A percentile compares a stretch with the other conserved stretches of the same genome.
Evolutionary conservation across 2,888 invertebrate genomes (phyloP).

Genomic region (Cryptocephalus primarius): DNA sequence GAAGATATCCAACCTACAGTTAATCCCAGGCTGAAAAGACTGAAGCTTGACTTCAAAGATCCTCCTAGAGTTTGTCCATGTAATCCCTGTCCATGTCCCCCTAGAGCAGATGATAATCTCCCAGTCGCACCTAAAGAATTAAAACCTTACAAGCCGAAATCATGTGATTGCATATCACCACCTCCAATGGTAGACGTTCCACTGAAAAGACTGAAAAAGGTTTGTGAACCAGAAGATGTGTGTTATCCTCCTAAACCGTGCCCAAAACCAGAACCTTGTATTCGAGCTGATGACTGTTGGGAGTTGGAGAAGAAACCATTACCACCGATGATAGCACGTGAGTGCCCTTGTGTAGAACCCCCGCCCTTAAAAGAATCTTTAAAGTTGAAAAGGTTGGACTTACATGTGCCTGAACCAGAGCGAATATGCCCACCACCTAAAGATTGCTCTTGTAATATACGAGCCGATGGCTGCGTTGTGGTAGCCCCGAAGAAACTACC

Average conservation of each 20-base stretch:
- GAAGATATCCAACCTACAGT: slow-evolving; percentile 9
- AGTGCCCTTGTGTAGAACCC: slow-evolving; percentile 6
- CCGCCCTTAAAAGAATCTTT: slow-evolving; percentile 3
- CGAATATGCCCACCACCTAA: slow-evolving; percentile 2
- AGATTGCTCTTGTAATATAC: slow-evolving; percentile 4
- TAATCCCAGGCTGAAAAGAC: slow-evolving; percentile 11
- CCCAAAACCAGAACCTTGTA: slow-evolving; percentile 1
- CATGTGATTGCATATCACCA: slow-evolving; percentile 15
- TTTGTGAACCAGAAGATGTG: slow-evolving; percentile 7
- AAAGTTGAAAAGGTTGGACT: background rate
- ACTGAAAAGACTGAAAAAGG: slow-evolving; percentile 9
- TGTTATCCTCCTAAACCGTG: slow-evolving; percentile 3
- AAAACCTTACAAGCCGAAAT: slow-evolving; percentile 6
- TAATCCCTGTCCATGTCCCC: slow-evolving; percentile 4
- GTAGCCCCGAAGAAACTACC: slow-evolving; percentile 13
- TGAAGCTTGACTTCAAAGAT: slow-evolving; percentile 14
- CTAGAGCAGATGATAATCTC: slow-evolving; percentile 11
- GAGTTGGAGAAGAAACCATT: slow-evolving; percentile 2
- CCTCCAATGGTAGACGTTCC: slow-evolving; percentile 13
- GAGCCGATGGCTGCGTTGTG: slow-evolving; percentile 14
- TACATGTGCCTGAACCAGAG: background rate
- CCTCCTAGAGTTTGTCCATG: slow-evolving; percentile 13
- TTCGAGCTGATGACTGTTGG: slow-evolving; percentile 5
- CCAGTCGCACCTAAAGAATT: slow-evolving; percentile 6
- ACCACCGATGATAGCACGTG: slow-evolving; percentile 1